Conservation (phyloP, 2,888 invertebrate genomes). For the Ethmia dodecea region DNA sequence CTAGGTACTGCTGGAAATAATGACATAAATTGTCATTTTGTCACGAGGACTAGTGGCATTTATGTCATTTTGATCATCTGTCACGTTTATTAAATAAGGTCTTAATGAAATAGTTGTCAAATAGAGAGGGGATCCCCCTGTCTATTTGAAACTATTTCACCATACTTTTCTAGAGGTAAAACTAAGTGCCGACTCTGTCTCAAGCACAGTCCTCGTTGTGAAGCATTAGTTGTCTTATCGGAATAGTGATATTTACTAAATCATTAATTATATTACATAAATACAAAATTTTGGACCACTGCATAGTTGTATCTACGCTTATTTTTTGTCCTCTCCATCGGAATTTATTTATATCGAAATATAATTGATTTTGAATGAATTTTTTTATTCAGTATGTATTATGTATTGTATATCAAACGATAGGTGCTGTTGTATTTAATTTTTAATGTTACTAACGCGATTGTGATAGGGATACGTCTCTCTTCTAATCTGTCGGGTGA, state of each 20-base stretch:
- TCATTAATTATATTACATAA: conserved; percentile 27
- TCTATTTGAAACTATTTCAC: not conserved
- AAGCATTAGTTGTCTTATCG: conserved; percentile 58
- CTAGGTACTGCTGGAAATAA: too few relatives aligned
- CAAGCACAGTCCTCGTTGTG: conserved; percentile 44
- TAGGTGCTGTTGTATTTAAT: conserved; percentile 73
- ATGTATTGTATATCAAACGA: conserved; percentile 56
- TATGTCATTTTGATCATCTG: too few relatives aligned
- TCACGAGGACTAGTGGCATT: too few relatives aligned
- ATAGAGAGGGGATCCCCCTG: not conserved
- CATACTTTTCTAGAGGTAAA: not conserved
- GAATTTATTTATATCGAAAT: conserved; percentile 49
- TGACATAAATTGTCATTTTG: too few relatives aligned
- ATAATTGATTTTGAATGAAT: conserved; percentile 51
- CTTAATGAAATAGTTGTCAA: not conserved
- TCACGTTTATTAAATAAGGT: not conserved
- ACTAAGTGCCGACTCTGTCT: not conserved
- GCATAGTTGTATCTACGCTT: conserved; percentile 60
- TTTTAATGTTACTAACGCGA: conserved; percentile 61
- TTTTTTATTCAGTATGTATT: conserved; percentile 52
- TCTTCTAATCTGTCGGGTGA: conserved; percentile 61
- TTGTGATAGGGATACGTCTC: conserved; percentile 66
- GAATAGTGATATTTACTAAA: conserved; percentile 51
- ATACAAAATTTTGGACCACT: conserved; percentile 53
- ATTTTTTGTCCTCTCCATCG: conserved; percentile 44